These are phyloP conservation scores for Darevskia nairensis DNA, from an alignment of 2,797 vertebrate genomes.

Conservation along the genomic window DNA sequence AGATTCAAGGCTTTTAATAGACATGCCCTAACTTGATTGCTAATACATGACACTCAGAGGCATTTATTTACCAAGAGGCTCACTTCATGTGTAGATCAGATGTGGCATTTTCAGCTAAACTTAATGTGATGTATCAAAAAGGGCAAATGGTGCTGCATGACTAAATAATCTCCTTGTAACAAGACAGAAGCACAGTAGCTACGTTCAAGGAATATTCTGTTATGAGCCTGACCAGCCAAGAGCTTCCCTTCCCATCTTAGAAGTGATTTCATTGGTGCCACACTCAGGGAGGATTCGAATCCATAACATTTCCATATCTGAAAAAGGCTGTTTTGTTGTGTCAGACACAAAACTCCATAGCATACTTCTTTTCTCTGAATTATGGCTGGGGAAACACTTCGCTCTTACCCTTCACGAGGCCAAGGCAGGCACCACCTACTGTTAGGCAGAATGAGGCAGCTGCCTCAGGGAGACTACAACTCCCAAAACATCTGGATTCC, in stretches of 20 bases:
- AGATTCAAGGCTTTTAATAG: slow-evolving; percentile 2
- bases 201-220: slow-evolving; percentile 37
- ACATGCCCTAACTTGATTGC: slow-evolving; percentile 19
- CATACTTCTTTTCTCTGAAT: too few species aligned
- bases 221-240: background rate
- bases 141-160: slow-evolving; percentile 42
- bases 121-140: slow-evolving; percentile 48
- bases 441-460: too few species aligned
- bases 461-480: too few species aligned
- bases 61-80: slow-evolving; percentile 29
- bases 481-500: too few species aligned
- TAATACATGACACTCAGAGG: slow-evolving; percentile 35
- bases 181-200: background rate
- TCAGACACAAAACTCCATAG: too few species aligned
- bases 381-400: too few species aligned
- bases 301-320: background rate
- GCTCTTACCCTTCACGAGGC: too few species aligned
- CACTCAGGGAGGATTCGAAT: slow-evolving; percentile 25
- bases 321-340: background rate
- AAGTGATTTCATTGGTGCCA: slow-evolving; percentile 4
- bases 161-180: slow-evolving; percentile 37
- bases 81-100: slow-evolving; percentile 52
- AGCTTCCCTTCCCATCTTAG: background rate
- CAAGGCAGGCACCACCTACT: too few species aligned
- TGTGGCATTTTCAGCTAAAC: slow-evolving; percentile 18